These are phyloP conservation scores for Panthera tigris DNA, from an alignment of 2,113 vertebrate species.

Conservation along the genomic window DNA sequence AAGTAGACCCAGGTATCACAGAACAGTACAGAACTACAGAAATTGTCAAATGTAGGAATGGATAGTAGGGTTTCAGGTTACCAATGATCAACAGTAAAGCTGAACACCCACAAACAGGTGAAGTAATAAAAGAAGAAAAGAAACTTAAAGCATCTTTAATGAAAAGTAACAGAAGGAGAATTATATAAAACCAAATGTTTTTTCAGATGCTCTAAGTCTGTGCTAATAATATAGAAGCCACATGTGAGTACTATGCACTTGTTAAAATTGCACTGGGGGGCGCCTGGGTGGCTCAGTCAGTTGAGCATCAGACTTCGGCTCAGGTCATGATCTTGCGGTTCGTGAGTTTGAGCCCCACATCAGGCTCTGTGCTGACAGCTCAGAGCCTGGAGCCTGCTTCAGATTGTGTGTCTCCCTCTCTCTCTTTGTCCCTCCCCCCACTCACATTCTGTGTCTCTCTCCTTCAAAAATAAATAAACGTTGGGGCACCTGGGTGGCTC, in stretches of 20 bases:
- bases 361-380: too few species aligned
- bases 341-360: too few species aligned
- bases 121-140: neutral
- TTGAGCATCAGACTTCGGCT: too few species aligned
- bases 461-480: too few species aligned
- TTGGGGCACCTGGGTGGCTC: too few species aligned
- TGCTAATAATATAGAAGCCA: neutral
- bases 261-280: too few species aligned
- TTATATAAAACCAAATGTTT: neutral
- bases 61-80: neutral
- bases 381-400: too few species aligned
- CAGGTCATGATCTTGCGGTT: too few species aligned
- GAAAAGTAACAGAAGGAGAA: neutral
- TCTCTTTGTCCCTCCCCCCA: too few species aligned
- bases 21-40: neutral
- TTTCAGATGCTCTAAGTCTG: neutral
- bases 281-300: too few species aligned
- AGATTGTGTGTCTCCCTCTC: too few species aligned
- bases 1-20: neutral
- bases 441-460: too few species aligned
- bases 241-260: neutral
- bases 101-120: neutral
- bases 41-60: neutral
- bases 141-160: neutral
- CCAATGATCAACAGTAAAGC: neutral